Percentiles rank a stretch among this genome's conserved stretches.
Conservation (phyloP, 1,140 invertebrate species). For the Mya arenaria region DNA sequence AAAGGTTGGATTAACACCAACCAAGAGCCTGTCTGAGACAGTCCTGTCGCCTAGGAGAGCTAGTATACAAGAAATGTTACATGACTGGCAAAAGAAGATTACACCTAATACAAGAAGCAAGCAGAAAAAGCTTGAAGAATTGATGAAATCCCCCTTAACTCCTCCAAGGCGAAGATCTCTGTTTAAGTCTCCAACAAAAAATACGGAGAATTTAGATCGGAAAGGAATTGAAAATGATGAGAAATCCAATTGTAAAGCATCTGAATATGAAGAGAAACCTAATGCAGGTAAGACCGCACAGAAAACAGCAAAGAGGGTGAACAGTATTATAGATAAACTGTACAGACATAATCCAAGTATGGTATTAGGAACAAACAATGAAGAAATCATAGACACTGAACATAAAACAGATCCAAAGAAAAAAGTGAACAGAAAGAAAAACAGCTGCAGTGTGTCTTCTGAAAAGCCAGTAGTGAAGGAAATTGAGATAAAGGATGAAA, state of each 20-base stretch:
- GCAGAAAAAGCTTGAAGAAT: background rate
- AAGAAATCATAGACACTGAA: slow-evolving; percentile 3
- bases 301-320: slow-evolving; percentile 27
- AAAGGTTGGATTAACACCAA: slow-evolving; percentile 44
- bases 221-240: background rate
- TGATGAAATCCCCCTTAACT: slow-evolving; percentile 17
- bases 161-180: slow-evolving; percentile 13
- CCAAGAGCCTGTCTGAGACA: background rate
- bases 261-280: no score
- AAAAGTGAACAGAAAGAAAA: no score
- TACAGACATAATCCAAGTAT: slow-evolving; percentile 16
- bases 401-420: no score
- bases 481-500: no score
- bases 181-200: slow-evolving; percentile 14
- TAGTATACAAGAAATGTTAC: slow-evolving; percentile 21
- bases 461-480: no score
- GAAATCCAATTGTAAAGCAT: no score
- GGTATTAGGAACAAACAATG: background rate
- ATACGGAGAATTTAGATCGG: background rate
- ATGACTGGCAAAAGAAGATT: slow-evolving; percentile 16
- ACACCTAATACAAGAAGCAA: slow-evolving; percentile 12
- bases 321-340: slow-evolving; percentile 21
- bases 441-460: no score
- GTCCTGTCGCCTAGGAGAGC: slow-evolving; percentile 33
- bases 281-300: no score